Base-by-base conservation (phyloP, 2,797 vertebrate species). In the Halcyon chelicuti region DNA sequence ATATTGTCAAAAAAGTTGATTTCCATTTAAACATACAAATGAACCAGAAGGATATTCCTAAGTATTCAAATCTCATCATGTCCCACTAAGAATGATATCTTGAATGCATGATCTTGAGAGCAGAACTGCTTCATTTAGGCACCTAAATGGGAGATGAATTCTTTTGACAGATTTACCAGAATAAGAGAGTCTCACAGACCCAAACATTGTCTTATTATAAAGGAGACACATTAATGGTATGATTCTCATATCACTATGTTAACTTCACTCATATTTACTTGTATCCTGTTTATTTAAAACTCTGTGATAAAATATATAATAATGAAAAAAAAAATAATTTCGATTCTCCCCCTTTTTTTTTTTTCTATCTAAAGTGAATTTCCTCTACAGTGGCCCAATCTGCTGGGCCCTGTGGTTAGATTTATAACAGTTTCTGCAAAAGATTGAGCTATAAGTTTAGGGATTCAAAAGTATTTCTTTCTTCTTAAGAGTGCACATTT, bases 401-500 rank as follows among this genome's bases (percentile, higher is more conserved):
- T 94, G 31, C n/a, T 86, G 44, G 20, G 44, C 2, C 2, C 9
- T 7, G 2, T 22, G 15, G 12, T 7, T 72, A 57, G 47, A 88
- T 94, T 95, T 83, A 57, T 83, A 51, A 51, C 60, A 57, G 78
- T 79, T 68, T 88, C 54, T 81, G 26, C 37, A 90, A 42, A 14
- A 90, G 68, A 95, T 72, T 90, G 90, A 94, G 26, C 80, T 88
- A 58, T 78, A 93, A 88, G 23, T 57, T 70, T 68, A 68, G 49
- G 75, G 72, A 94, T 90, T 74, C 18, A 73, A 29, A 94, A 57
- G 8, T 46, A 57, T 91, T 88, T 91, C 40, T 52, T 76, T 80
- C 44, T 88, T 91, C 60, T 63, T 78, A 68, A 77, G n/a, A 42
- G 5, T 18, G 10, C 4, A 72, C 23, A 26, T 80, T 90, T 39